Base-by-base conservation (phyloP, 2,797 vertebrate species). In the Nyctibius grandis region DNA sequence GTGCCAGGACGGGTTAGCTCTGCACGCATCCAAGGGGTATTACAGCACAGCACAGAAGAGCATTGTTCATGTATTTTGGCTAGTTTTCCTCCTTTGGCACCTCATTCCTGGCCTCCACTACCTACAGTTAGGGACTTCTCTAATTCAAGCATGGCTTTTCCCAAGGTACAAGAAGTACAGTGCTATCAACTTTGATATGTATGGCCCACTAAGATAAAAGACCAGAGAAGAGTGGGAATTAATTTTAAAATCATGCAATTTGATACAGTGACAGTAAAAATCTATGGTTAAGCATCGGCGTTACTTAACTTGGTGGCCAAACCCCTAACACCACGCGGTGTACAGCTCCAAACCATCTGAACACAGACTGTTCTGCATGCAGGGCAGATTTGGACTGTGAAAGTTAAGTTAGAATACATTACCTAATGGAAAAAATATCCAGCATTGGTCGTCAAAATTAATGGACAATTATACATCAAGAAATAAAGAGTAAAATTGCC, bases 1-100 rank as follows among this genome's bases (percentile, higher is more conserved):
- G 34, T 44, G 5, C n/a, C 21, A 34, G 12, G 20, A 17, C 0
- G 0, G 5, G 15, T 51, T 56, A 18, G 5, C 4, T 48, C 36
- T 85, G 22, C 67, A 64, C 1, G 3, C 6, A 18, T 34, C 17
- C 1, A 0, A 50, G 11, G 8, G n/a, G 5, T 47, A 42, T 28
- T 33, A 33, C 18, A 57, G 20, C 7, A 2, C 33, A 61, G 23
- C 25, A 63, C 1, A 4, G 28, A 44, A 91, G 25, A 72, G 7
- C 14, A 21, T 2, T 38, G 21, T 5, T 31, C 36, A 25, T 16
- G 56, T 44, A 33, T 82, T 91, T 86, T 40, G 28, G 22, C 7
- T 60, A 21, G 5, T n/a, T 68, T 36, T 78, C 8, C 9, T 56
- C 31, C 64, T 61, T n/a, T 44, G 9, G 3, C 9, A 17, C 76